These are phyloP conservation scores for Cephalopachus bancanus DNA, from an alignment of 2,797 vertebrate genomes.

Conservation along the genomic window DNA sequence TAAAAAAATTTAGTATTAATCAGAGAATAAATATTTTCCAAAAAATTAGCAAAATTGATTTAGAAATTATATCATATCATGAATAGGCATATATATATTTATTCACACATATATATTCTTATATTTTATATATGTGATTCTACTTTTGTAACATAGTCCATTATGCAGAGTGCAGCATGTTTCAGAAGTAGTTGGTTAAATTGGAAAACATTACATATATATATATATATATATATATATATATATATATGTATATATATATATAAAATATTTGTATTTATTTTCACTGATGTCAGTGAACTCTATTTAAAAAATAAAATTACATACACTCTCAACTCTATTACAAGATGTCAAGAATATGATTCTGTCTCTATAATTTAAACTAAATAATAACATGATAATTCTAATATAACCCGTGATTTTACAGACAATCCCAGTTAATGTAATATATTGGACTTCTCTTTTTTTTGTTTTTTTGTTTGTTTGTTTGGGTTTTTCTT, in stretches of 20 bases:
- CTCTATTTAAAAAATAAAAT: slow-evolving; percentile 69
- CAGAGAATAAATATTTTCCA: slow-evolving; percentile 65
- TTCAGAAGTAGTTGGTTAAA: slow-evolving; percentile 19
- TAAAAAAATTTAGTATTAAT: background rate
- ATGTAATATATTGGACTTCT: slow-evolving; percentile 46
- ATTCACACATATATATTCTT: background rate
- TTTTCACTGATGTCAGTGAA: slow-evolving; percentile 56
- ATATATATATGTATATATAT: too few relatives aligned
- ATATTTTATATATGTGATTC: background rate
- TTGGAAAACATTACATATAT: background rate
- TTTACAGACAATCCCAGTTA: slow-evolving; percentile 73
- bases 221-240: too few relatives aligned
- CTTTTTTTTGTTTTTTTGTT: too few relatives aligned
- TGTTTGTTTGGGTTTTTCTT: too few relatives aligned
- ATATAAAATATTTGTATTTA: background rate
- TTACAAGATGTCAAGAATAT: slow-evolving; percentile 68
- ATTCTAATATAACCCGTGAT: slow-evolving; percentile 53
- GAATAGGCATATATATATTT: background rate
- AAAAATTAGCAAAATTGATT: slow-evolving; percentile 58
- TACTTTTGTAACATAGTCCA: background rate
- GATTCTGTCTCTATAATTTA: slow-evolving; percentile 70
- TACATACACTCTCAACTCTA: slow-evolving; percentile 47
- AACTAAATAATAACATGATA: slow-evolving; percentile 76
- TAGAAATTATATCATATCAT: background rate
- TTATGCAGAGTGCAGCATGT: background rate